A percentile compares a stretch with the other conserved stretches of the same genome.
Conservation (phyloP, 2,888 invertebrate species). For the Synanthedon vespiformis region DNA sequence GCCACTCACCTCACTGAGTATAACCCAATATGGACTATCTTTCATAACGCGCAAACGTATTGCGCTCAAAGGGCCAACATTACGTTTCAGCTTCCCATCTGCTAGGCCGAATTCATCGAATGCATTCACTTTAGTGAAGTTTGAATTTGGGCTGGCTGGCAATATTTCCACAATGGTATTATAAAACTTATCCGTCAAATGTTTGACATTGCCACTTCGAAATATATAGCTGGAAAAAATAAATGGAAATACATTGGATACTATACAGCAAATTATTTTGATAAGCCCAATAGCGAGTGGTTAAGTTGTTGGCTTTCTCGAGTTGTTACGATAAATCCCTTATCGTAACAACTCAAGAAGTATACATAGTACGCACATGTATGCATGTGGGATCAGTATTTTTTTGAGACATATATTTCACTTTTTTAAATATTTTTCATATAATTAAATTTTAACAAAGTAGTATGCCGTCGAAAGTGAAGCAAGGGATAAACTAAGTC, state of each 20-base stretch:
- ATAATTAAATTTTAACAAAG: too few relatives aligned
- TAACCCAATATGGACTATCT: conserved; percentile 89
- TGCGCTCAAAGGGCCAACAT: conserved; percentile 76
- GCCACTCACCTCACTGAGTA: conserved; percentile 85
- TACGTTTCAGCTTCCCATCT: conserved; percentile 77
- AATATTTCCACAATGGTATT: conserved; percentile 88
- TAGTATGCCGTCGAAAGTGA: too few relatives aligned
- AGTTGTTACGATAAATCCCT: too few relatives aligned
- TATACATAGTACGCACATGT: too few relatives aligned
- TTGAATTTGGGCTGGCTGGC: conserved; percentile 66
- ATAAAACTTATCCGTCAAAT: conserved; percentile 88
- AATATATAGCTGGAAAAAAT: conserved; percentile 76
- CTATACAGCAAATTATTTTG: too few relatives aligned
- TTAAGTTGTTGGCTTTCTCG: too few relatives aligned
- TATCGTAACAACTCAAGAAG: too few relatives aligned
- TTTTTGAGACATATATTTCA: too few relatives aligned
- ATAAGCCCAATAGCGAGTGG: too few relatives aligned
- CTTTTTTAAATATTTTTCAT: too few relatives aligned
- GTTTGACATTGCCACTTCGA: conserved; percentile 90
- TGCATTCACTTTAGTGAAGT: conserved; percentile 77
- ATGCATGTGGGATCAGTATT: too few relatives aligned
- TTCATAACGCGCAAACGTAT: conserved; percentile 83
- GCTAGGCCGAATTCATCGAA: conserved; percentile 88
- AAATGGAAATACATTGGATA: background rate
- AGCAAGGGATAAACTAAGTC: too few relatives aligned